Evolutionary conservation across 2,888 invertebrate genomes (phyloP), one percentile per base, ranked within the genome.

Genomic region (Slavum lentiscoides): DNA sequence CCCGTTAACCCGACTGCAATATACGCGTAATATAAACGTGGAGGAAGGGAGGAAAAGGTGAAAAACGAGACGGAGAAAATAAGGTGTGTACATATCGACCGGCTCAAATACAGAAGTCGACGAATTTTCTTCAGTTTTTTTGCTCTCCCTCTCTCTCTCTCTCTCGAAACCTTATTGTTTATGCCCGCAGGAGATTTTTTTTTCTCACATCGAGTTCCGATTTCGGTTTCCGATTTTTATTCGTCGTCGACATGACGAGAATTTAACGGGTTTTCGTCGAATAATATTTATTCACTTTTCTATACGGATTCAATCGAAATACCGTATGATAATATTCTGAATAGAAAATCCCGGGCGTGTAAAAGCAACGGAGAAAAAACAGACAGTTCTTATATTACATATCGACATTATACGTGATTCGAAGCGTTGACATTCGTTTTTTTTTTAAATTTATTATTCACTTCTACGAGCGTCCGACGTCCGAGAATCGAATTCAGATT

Each of bases 251-350:
- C 19, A 9, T 15, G 17, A 21, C 55, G 53, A 37, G 53, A 64
- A 74, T 39, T 55, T 39, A 39, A 11, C 58, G 55, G 13, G 17
- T 17, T 37, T n/a, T 4, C 5, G 17, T 17, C n/a, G 15, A 43
- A 72, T 19, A 6, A 23, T 43, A 23, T 21, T 21, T 0, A 2
- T 1, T 0, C 0, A 4, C 0, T 30, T 39, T 74, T 66, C 37
- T 69, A 68, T 69, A 62, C 69, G 5, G n/a, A 49, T 77, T 77
- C 69, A 77, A 77, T 77, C 69, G 55, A 69, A 59, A 62, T 62
- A 17, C n/a, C 21, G 21, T 11, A 49, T 23, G 64, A 30, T 30
- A 30, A 74, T 74, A n/a, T 66, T 55, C 37, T 7, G 62, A 39
- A 69, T 9, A 62, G 21, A 19, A 19, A 39, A 62, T 23, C 9